Conservation (phyloP, 2,797 vertebrate species). For the Coregonus ussuriensis region DNA sequence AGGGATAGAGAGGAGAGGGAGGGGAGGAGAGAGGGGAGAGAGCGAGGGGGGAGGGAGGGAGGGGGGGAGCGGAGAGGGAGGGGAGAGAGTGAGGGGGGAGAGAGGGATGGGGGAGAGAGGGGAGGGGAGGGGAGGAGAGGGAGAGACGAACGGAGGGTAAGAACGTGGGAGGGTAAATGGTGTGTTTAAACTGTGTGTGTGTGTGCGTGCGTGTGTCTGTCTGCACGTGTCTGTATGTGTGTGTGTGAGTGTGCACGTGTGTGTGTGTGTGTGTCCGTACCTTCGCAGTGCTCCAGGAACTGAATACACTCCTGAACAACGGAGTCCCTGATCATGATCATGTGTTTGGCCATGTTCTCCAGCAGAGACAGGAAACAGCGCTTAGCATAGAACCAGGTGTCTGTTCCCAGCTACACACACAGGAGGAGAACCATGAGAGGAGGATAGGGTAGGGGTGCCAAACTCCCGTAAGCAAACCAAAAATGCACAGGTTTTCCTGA, state of each 20-base stretch:
- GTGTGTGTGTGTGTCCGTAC: slow-evolving; percentile 58
- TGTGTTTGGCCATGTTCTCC: slow-evolving; percentile 97
- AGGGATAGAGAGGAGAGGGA: not conserved
- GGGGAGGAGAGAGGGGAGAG: not conserved
- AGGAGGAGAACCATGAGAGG: not conserved
- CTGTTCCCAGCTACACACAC: slow-evolving; percentile 83
- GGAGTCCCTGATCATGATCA: slow-evolving; percentile 85
- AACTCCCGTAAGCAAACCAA: no score
- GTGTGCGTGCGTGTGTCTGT: no score
- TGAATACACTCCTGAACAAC: slow-evolving; percentile 89
- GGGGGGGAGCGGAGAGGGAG: no score
- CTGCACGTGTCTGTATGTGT: no score
- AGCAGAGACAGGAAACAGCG: slow-evolving; percentile 93
- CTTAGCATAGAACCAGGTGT: slow-evolving; percentile 97
- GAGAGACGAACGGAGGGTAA: not conserved
- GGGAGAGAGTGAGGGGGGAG: not conserved
- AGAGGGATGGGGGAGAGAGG: not conserved
- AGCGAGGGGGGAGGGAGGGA: no score
- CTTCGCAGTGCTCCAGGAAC: slow-evolving; percentile 93
- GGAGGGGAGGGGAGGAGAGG: not conserved
- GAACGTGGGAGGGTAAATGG: not conserved
- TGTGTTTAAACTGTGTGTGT: not conserved
- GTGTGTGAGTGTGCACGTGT: no score
- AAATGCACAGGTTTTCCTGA: no score
- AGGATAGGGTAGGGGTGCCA: no score